Base-by-base conservation (phyloP, 1,140 invertebrate genomes). In the Sycophaga agraensis region DNA sequence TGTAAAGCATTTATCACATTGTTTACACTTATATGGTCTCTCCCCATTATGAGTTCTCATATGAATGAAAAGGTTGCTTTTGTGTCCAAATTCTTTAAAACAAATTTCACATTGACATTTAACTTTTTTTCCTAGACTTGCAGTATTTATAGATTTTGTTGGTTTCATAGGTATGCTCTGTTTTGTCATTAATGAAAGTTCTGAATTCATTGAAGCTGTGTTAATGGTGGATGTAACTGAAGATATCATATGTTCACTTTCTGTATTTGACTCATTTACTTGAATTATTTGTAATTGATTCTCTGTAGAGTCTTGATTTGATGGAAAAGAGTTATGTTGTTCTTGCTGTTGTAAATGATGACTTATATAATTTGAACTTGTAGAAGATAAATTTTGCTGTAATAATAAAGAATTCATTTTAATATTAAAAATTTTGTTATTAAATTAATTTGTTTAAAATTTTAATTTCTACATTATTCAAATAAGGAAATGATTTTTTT, bases 1-100 rank as follows among this genome's bases (percentile, higher is more conserved):
- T 54, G 86, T 87, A 74, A 91, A 91, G 63, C 83, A 84, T 66
- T 88, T 86, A 40, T 85, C 83, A 74, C 89, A 91, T 57, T 89
- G 81, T 64, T 81, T 85, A 73, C 89, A 91, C 68, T 86, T 85
- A 68, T 87, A 89, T 3, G 88, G 88, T 65, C 87, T 80, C 75
- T 90, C 88, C 3, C 87, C 83, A 21, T 85, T 86, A 70, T 87
- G 86, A 26, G 83, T 85, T 64, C 84, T 82, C 80, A 84, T 83
- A 62, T 86, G 85, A 49, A 85, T 80, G 39, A 80, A 84, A 22
- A 85, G 73, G 73, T 85, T 85, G 34, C 82, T 81, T 63, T 81
- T 78, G 48, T 83, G 83, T 9, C 76, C 73, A 67, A 85, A 85
- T 39, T 80, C 73, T 70, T 86, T 85, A 65, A 81, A 81, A 66